Evolutionary conservation across 2,797 vertebrate species (phyloP), one percentile per base, ranked within the genome.

Genomic region (Myiotriccus ornatus): DNA sequence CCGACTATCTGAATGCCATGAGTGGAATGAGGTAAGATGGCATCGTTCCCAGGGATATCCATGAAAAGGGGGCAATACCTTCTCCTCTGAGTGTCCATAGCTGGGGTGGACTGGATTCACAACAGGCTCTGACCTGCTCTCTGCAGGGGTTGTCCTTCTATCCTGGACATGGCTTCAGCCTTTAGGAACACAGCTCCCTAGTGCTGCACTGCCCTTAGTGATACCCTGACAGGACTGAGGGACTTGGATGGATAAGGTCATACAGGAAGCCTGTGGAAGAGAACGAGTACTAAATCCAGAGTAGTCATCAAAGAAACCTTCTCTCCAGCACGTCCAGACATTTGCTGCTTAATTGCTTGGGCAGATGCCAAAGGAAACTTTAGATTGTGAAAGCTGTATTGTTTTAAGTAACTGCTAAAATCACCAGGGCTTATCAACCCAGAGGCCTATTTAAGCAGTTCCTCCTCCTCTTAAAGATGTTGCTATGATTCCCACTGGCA

Each of bases 21-120:
- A 30, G 37, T 39, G 96, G 94, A 53, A 76, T 93, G 34, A 90
- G 95, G 97, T 97, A 79, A 80, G 89, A 15, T 14, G 77, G 41
- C 81, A 39, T 20, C 5, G 0, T 25, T 25, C 35, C 50, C 50
- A 67, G 34, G n/a, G 14, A 46, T 24, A 63, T 14, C 62, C 21
- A 3, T 6, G 47, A 30, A 59, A 59, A 43, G 12, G 28, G n/a
- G 62, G 28, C 0, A 3, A 23, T 3, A 74, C 41, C 56, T 85
- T 62, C 78, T 82, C 11, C 75, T 90, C 25, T 9, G 53, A 19
- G 35, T 25, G 22, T 50, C 52, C 18, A 0, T 8, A 12, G 13
- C 25, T 5, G 19, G 10, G 27, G 18, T 12, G 4, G 20, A 24
- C 27, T 17, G 37, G 47, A 27, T 14, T 91, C 44, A 64, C 2